A percentile compares a stretch with the other conserved stretches of the same genome.
phyloP scores from a whole-genome alignment of 2,888 invertebrate genomes.

The Cephus runcator region DNA sequence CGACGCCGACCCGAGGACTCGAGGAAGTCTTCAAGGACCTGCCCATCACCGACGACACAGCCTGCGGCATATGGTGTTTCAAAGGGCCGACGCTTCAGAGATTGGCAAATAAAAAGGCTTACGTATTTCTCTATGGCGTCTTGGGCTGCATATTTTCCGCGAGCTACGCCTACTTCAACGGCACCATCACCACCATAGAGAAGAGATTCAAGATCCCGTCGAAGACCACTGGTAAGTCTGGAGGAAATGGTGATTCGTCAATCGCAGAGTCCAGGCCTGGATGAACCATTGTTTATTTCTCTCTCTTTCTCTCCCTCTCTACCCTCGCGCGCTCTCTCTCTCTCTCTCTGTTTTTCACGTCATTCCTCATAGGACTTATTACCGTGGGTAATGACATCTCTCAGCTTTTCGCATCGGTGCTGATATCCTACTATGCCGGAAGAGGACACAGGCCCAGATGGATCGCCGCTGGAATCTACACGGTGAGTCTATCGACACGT shows the following conservation, averaged over 20 bases:
- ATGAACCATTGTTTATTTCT: not conserved
- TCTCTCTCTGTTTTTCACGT: not conserved
- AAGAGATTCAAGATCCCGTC: slow-evolving; percentile 80
- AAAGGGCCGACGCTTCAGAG: slow-evolving; percentile 71
- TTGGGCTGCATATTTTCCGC: slow-evolving; percentile 77
- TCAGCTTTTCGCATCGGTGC: slow-evolving; percentile 74
- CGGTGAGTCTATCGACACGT: slow-evolving; percentile 45
- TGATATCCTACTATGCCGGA: slow-evolving; percentile 77
- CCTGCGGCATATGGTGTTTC: slow-evolving; percentile 74
- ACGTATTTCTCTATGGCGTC: slow-evolving; percentile 74
- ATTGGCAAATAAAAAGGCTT: slow-evolving; percentile 71
- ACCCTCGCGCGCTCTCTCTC: not conserved
- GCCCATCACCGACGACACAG: slow-evolving; percentile 72
- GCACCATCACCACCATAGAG: slow-evolving; percentile 79
- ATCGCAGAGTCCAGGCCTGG: not conserved
- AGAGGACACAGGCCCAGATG: slow-evolving; percentile 78
- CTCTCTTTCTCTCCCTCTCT: not conserved
- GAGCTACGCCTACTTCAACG: slow-evolving; percentile 77
- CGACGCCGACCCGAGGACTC: slow-evolving; percentile 41
- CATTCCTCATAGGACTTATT: slow-evolving; percentile 69
- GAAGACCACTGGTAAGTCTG: slow-evolving; percentile 72
- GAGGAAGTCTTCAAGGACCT: slow-evolving; percentile 67
- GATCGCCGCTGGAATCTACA: slow-evolving; percentile 73
- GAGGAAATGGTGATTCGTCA: not conserved
- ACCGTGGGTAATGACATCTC: slow-evolving; percentile 81